Conservation (phyloP, 1,140 invertebrate genomes). For the Mylabris phalerata region DNA sequence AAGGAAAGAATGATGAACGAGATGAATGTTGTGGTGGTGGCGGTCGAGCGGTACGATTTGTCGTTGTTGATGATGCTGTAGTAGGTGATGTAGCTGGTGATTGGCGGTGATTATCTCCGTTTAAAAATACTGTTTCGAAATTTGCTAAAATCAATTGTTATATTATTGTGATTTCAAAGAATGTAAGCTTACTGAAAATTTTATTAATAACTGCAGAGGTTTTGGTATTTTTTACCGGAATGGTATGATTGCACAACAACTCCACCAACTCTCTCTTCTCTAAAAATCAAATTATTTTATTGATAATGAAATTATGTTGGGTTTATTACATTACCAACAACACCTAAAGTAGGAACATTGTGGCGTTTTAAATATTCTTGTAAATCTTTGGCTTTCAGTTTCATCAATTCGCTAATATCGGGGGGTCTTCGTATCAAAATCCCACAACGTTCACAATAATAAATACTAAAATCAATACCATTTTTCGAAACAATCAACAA, state of each 20-base stretch:
- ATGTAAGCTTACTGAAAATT: conserved; percentile 20
- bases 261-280: conserved; percentile 40
- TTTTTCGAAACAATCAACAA: not conserved
- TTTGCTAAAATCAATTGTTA: not conserved
- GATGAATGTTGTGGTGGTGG: no score
- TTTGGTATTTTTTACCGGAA: conserved; percentile 35
- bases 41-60: no score
- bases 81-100: not conserved
- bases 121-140: not conserved
- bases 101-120: conserved; percentile 2
- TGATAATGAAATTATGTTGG: not conserved
- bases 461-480: conserved; percentile 21
- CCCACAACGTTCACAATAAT: conserved; percentile 38
- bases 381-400: conserved; percentile 40
- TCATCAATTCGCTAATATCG: conserved; percentile 36
- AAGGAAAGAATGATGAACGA: no score
- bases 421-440: conserved; percentile 37
- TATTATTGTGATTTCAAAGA: not conserved
- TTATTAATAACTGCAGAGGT: conserved; percentile 27
- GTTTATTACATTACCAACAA: conserved; percentile 27
- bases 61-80: no score
- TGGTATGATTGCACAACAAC: conserved; percentile 33
- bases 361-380: conserved; percentile 39
- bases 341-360: conserved; percentile 38
- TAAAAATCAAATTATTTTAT: conserved; percentile 13